A percentile compares a stretch with the other conserved stretches of the same genome.
Evolutionary conservation across 2,888 invertebrate genomes (phyloP).

Genomic region (Theodoxus fluviatilis): DNA sequence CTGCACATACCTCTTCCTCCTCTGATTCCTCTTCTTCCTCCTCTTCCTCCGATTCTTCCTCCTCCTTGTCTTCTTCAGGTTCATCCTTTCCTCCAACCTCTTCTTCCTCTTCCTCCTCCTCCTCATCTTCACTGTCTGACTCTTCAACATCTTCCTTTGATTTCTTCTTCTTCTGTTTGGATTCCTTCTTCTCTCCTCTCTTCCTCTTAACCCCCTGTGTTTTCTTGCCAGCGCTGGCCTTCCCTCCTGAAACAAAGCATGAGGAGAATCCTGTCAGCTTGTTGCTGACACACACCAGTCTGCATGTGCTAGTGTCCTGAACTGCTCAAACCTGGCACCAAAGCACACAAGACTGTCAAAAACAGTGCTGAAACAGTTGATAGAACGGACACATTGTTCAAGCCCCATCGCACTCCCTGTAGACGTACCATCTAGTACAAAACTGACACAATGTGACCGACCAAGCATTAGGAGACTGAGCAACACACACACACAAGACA

Average conservation of each 20-base stretch:
- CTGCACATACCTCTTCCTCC: constrained; percentile 30
- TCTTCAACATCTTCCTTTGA: constrained; percentile 40
- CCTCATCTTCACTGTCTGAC: constrained; percentile 40
- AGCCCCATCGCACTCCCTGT: too few species aligned
- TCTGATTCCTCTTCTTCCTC: constrained; percentile 36
- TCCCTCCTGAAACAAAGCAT: background rate
- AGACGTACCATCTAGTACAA: too few species aligned
- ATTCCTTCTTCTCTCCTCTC: constrained; percentile 34
- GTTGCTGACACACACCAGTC: background rate
- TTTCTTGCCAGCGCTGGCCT: constrained; percentile 25
- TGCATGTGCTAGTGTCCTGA: background rate
- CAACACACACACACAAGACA: too few species aligned
- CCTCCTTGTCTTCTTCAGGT: constrained; percentile 41
- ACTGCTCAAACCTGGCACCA: background rate
- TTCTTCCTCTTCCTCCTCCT: constrained; percentile 37
- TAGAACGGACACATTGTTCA: too few species aligned
- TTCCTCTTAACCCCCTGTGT: constrained; percentile 29
- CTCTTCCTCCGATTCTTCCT: constrained; percentile 38
- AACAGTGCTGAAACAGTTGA: too few species aligned
- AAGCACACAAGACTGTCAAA: too few species aligned
- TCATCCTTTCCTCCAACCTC: constrained; percentile 34
- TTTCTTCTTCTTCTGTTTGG: constrained; percentile 42
- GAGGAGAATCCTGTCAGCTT: background rate
- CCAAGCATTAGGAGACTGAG: too few species aligned
- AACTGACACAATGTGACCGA: too few species aligned